Conservation (phyloP, 2,888 invertebrate genomes). For the Tuberolachnus salignus region DNA sequence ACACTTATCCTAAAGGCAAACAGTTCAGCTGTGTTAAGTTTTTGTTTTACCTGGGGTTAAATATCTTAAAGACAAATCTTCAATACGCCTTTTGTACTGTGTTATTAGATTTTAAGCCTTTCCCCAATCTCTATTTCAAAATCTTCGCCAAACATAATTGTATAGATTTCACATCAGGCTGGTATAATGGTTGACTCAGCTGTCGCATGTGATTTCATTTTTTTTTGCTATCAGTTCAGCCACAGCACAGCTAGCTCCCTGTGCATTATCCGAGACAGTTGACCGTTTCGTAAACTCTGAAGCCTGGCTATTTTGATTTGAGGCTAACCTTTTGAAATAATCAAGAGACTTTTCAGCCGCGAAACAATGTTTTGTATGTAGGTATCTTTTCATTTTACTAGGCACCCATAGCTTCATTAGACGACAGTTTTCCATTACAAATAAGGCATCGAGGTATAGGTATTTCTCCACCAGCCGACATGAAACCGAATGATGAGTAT, state of each 20-base stretch:
- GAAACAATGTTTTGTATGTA: slow-evolving; percentile 28
- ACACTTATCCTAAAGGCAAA: slow-evolving; percentile 3
- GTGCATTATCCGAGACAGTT: slow-evolving; percentile 48
- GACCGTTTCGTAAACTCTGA: slow-evolving; percentile 26
- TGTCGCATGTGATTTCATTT: slow-evolving; percentile 36
- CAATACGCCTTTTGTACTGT: slow-evolving; percentile 25
- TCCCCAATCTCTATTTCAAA: slow-evolving; percentile 17
- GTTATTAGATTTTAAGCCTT: no score
- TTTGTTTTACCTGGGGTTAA: slow-evolving; percentile 17
- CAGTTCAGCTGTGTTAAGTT: slow-evolving; percentile 5
- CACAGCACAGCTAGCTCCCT: slow-evolving; percentile 49
- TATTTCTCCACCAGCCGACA: slow-evolving; percentile 25
- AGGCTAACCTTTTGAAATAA: slow-evolving; percentile 36
- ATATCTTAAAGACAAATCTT: no score
- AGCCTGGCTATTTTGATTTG: slow-evolving; percentile 24
- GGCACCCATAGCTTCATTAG: slow-evolving; percentile 56
- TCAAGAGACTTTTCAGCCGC: slow-evolving; percentile 28
- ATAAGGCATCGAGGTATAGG: slow-evolving; percentile 56
- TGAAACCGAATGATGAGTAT: slow-evolving; percentile 21
- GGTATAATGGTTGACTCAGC: slow-evolving; percentile 29
- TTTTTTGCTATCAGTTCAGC: slow-evolving; percentile 52
- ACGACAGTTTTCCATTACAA: slow-evolving; percentile 54
- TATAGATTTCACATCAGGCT: slow-evolving; percentile 43
- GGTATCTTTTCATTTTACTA: slow-evolving; percentile 41
- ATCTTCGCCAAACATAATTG: slow-evolving; percentile 28